These are phyloP conservation scores for Neosilurus hyrtlii DNA, from an alignment of 2,797 vertebrate species.

Conservation along the genomic window DNA sequence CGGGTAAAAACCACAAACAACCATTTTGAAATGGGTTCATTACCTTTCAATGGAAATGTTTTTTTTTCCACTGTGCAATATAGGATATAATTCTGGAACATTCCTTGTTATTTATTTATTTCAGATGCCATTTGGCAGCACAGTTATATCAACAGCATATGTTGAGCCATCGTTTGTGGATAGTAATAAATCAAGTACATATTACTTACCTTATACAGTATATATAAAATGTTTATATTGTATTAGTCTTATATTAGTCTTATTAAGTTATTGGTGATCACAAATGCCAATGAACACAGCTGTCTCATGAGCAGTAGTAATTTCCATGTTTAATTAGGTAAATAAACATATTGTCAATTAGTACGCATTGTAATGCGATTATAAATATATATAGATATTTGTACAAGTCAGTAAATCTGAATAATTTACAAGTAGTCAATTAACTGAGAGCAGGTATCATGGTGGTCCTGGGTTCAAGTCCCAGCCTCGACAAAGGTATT, in stretches of 20 bases:
- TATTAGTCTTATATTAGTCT: not conserved
- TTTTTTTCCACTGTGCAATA: not conserved
- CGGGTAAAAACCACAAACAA: slow-evolving; percentile 37
- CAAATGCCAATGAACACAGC: not conserved
- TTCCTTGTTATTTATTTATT: not conserved
- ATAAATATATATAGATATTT: too few species aligned
- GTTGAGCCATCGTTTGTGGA: not conserved
- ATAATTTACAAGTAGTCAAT: not conserved
- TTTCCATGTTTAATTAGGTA: not conserved
- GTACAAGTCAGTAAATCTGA: not conserved
- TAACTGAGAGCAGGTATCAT: not conserved
- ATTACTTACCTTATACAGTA: not conserved
- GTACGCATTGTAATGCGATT: too few species aligned
- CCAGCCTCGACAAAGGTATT: too few species aligned
- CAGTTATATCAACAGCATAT: not conserved
- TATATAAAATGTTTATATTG: not conserved
- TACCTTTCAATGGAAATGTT: not conserved
- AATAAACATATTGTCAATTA: too few species aligned
- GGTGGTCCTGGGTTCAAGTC: too few species aligned
- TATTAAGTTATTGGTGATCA: not conserved
- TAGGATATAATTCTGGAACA: not conserved
- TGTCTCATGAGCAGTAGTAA: not conserved
- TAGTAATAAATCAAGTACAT: not conserved
- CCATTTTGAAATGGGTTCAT: not conserved
- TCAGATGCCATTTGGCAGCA: not conserved